Conservation (phyloP, 2,113 vertebrate species). For the Desmodus rotundus region DNA sequence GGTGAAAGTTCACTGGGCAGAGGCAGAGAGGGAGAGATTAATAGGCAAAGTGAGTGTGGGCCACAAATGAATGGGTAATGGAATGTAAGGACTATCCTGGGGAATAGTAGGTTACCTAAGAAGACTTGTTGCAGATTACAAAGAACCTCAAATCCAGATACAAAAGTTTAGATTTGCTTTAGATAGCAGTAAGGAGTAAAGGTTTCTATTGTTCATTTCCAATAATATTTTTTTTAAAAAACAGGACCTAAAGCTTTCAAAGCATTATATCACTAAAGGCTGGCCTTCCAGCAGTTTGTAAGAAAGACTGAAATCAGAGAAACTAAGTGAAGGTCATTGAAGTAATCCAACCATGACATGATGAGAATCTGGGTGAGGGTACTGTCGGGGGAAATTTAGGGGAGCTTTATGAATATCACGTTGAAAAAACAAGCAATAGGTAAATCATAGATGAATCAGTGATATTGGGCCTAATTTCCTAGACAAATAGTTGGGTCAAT, state of each 20-base stretch:
- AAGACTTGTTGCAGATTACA: background rate
- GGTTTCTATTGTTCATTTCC: too few species aligned
- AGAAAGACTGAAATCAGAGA: background rate
- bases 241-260: background rate
- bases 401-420: background rate
- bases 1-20: background rate
- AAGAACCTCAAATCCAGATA: background rate
- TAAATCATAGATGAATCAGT: background rate
- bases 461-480: background rate
- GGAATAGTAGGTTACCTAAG: background rate
- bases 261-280: background rate
- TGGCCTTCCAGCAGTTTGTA: background rate
- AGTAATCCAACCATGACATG: background rate
- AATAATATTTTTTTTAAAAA: background rate
- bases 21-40: background rate
- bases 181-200: too few species aligned
- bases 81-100: background rate
- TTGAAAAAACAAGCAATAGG: background rate
- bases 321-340: background rate
- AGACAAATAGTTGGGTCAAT: background rate
- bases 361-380: background rate
- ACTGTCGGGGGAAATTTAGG: background rate
- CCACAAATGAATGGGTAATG: background rate
- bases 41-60: background rate
- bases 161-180: background rate